Conservation (phyloP, 2,888 invertebrate species). For the Chrysolina oricalcia region DNA sequence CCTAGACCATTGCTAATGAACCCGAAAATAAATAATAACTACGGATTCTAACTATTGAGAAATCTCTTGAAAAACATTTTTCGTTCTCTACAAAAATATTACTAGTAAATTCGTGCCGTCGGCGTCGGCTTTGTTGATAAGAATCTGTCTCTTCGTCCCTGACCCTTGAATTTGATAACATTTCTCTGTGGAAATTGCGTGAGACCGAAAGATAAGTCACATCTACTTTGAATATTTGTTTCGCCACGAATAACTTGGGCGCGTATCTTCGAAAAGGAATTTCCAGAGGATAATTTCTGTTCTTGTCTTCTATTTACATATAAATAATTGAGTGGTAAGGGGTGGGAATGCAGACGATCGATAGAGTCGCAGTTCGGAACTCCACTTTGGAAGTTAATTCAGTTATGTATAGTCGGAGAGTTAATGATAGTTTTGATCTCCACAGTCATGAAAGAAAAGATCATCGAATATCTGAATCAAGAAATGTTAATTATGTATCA, state of each 20-base stretch:
- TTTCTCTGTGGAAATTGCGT: background rate
- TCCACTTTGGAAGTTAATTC: background rate
- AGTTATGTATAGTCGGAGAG: background rate
- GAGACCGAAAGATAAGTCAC: background rate
- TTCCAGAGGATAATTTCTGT: background rate
- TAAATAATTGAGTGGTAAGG: background rate
- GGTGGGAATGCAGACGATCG: background rate
- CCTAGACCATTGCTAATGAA: too few species aligned
- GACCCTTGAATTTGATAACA: slow-evolving; percentile 1
- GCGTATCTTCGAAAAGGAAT: background rate
- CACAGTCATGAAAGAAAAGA: too few species aligned
- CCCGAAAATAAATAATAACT: too few species aligned
- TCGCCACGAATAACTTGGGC: background rate
- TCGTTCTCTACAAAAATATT: too few species aligned
- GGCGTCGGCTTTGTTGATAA: background rate
- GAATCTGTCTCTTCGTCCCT: background rate
- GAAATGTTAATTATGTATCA: too few species aligned
- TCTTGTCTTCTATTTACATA: slow-evolving; percentile 4
- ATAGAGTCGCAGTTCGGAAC: background rate
- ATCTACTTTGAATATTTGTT: slow-evolving; percentile 5
- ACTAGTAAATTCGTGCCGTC: background rate
- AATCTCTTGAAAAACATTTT: too few species aligned
- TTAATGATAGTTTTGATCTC: background rate
- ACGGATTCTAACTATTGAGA: too few species aligned
- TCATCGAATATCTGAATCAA: too few species aligned